phyloP scores from a whole-genome alignment of 2,888 invertebrate genomes.

The Drosophila nigricruria region DNA sequence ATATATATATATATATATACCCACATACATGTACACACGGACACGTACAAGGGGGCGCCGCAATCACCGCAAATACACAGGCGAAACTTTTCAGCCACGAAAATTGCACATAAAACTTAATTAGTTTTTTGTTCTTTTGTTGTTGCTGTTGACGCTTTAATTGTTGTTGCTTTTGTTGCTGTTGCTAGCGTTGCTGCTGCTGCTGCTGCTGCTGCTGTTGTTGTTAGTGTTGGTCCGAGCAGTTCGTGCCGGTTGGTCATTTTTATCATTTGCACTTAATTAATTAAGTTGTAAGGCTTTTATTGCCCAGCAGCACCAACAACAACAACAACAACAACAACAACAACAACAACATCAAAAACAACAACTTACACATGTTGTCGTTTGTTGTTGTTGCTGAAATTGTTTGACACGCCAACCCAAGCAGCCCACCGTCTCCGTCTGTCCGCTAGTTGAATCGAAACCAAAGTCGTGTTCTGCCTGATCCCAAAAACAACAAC shows the following conservation, averaged over 20 bases:
- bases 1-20: no score
- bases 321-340: conserved; percentile 1
- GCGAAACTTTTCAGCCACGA: no score
- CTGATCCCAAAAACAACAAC: no score
- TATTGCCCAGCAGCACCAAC: conserved; percentile 63
- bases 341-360: neutral
- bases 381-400: conserved; percentile 2
- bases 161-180: conserved; percentile 34
- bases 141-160: no score
- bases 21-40: no score
- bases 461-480: no score
- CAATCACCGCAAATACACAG: no score
- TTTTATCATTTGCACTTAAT: no score
- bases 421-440: neutral
- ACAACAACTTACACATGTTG: conserved; percentile 8
- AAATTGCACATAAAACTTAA: no score
- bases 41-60: no score
- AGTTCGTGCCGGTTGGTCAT: conserved; percentile 72
- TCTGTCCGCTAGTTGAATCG: no score
- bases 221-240: conserved; percentile 29
- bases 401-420: conserved; percentile 31
- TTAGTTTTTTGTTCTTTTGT: no score
- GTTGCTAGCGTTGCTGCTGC: conserved; percentile 14
- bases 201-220: conserved; percentile 1
- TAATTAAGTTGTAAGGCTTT: conserved; percentile 78